phyloP scores from a whole-genome alignment of 2,888 invertebrate genomes.

The Eugnorisma glareosa region DNA sequence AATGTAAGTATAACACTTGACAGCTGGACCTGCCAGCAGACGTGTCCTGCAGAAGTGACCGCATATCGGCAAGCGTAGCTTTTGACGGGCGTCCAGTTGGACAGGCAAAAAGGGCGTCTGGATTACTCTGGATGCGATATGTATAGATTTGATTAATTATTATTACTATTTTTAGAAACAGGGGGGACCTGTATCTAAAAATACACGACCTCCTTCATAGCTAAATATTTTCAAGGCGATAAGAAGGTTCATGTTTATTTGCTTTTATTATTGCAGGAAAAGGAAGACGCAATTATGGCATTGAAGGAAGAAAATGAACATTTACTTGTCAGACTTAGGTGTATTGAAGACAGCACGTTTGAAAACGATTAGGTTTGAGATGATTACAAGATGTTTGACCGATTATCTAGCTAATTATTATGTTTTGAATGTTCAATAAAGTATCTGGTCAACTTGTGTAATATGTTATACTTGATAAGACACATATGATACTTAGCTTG shows the following conservation, averaged over 20 bases:
- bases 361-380: constrained; percentile 10
- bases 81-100: background rate
- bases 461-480: background rate
- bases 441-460: constrained; percentile 13
- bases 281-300: constrained; percentile 86
- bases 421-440: constrained; percentile 42
- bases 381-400: background rate
- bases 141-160: background rate
- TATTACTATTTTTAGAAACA: too few species aligned
- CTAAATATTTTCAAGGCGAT: background rate
- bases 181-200: background rate
- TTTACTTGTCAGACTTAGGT: constrained; percentile 82
- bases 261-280: constrained; percentile 79
- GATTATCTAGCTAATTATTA: background rate
- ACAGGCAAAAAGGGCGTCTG: background rate
- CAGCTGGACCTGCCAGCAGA: background rate
- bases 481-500: background rate
- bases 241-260: constrained; percentile 3
- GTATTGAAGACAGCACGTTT: constrained; percentile 70
- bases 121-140: background rate
- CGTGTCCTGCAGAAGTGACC: background rate
- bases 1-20: too few species aligned
- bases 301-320: constrained; percentile 88
- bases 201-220: background rate
- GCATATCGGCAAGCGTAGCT: background rate